Evolutionary conservation across 2,113 vertebrate genomes (phyloP).

Genomic region (Syngnathoides biaculeatus): DNA sequence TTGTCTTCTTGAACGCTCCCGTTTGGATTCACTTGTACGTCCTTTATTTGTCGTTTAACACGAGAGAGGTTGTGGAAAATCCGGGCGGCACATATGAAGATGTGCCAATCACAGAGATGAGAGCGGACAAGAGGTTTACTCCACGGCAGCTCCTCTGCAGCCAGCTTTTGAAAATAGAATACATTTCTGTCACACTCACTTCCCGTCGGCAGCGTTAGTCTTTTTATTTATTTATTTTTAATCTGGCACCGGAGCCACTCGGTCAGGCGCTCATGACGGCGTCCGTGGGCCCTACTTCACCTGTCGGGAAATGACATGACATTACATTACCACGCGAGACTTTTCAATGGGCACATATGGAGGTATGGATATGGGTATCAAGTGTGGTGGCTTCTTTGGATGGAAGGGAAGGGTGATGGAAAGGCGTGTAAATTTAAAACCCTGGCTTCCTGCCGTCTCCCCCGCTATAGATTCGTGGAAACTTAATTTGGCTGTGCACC

Average conservation of each 20-base stretch:
- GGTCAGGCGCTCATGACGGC: conserved; percentile 1
- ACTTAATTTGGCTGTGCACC: conserved; percentile 59
- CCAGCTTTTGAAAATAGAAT: conserved; percentile 64
- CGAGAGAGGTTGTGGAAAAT: conserved; percentile 42
- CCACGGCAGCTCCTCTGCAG: conserved; percentile 46
- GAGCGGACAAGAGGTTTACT: conserved; percentile 32
- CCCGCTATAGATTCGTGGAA: conserved; percentile 68
- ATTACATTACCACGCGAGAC: background rate
- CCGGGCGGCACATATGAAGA: conserved; percentile 71
- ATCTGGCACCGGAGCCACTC: background rate
- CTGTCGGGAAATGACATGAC: conserved; percentile 10
- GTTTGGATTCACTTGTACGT: conserved; percentile 31
- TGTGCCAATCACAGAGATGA: conserved; percentile 64
- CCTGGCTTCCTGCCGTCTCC: conserved; percentile 67
- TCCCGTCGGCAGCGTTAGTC: conserved; percentile 30
- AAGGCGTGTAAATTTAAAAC: conserved; percentile 74
- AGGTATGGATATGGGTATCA: conserved; percentile 17
- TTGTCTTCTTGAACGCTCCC: background rate
- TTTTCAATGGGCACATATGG: background rate
- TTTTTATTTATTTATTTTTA: background rate
- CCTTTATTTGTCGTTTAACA: conserved; percentile 60
- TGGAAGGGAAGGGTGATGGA: conserved; percentile 60
- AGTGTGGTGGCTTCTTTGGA: conserved; percentile 27
- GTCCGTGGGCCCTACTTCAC: background rate
- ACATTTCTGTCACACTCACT: conserved; percentile 70